phyloP scores from a whole-genome alignment of 2,888 invertebrate genomes.

The Girardia tigrina region DNA sequence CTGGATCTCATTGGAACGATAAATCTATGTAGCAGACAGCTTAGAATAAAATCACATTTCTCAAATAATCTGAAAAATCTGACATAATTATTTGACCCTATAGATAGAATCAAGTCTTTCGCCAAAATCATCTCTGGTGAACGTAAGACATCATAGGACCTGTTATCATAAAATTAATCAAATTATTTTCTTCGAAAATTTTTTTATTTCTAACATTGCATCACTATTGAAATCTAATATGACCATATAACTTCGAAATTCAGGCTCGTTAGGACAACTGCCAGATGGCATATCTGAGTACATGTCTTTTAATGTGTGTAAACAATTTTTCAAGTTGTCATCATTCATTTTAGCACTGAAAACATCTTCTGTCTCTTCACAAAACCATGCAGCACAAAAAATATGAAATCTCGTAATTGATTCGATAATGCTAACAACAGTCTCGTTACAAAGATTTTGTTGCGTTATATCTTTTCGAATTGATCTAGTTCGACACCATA shows the following conservation, averaged over 20 bases:
- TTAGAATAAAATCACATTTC: slow-evolving; percentile 62
- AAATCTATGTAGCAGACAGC: slow-evolving; percentile 75
- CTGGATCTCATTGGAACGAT: slow-evolving; percentile 69
- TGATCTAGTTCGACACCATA: slow-evolving; percentile 87
- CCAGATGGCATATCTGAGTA: slow-evolving; percentile 65
- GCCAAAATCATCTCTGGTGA: slow-evolving; percentile 62
- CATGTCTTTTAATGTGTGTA: slow-evolving; percentile 87
- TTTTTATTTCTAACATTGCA: slow-evolving; percentile 54
- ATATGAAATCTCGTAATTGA: slow-evolving; percentile 68
- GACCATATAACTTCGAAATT: slow-evolving; percentile 82
- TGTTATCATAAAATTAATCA: no score
- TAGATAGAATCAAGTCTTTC: slow-evolving; percentile 64
- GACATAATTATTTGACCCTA: slow-evolving; percentile 78
- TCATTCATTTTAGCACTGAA: slow-evolving; percentile 74
- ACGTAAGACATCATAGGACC: slow-evolving; percentile 62
- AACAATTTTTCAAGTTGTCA: slow-evolving; percentile 86
- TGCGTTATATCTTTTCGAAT: slow-evolving; percentile 95
- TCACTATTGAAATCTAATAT: slow-evolving; percentile 77
- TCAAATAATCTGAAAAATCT: slow-evolving; percentile 72
- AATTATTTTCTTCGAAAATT: slow-evolving; percentile 41
- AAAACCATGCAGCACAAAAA: slow-evolving; percentile 73
- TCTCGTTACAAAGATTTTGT: slow-evolving; percentile 71
- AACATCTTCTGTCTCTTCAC: slow-evolving; percentile 69
- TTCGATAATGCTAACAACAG: slow-evolving; percentile 71
- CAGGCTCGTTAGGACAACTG: slow-evolving; percentile 69